These are phyloP conservation scores for Leptopilina myrica DNA, from an alignment of 2,888 invertebrate species.

Conservation along the genomic window DNA sequence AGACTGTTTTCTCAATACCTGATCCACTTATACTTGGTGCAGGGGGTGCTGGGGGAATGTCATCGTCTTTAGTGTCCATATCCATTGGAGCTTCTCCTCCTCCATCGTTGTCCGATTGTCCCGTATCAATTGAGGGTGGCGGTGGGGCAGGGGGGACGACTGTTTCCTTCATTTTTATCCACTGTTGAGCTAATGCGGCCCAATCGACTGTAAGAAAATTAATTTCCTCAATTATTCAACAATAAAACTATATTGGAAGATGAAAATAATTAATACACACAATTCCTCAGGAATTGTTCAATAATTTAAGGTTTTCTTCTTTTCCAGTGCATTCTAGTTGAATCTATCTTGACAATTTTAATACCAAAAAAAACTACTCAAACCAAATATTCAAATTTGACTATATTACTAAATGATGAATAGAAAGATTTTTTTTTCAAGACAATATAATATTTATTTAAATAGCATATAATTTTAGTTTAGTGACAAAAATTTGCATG, in stretches of 20 bases:
- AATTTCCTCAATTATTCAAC: not conserved
- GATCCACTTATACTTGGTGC: slow-evolving; percentile 74
- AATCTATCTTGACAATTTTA: too few species aligned
- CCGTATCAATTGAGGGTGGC: slow-evolving; percentile 77
- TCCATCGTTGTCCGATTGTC: slow-evolving; percentile 78
- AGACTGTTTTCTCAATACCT: slow-evolving; percentile 55
- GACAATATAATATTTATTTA: too few species aligned
- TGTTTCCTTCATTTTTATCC: slow-evolving; percentile 96
- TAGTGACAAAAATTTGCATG: too few species aligned
- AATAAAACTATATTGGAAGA: not conserved
- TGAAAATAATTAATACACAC: not conserved
- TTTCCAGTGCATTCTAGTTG: too few species aligned
- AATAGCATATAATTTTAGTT: too few species aligned
- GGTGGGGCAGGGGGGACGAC: slow-evolving; percentile 81
- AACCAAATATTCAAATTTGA: too few species aligned
- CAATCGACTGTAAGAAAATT: slow-evolving; percentile 85
- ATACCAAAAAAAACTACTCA: too few species aligned
- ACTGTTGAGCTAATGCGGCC: slow-evolving; percentile 97
- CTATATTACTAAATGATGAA: too few species aligned
- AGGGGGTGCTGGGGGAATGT: slow-evolving; percentile 76
- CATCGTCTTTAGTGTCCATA: slow-evolving; percentile 85
- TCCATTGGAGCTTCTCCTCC: slow-evolving; percentile 94
- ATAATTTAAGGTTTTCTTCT: too few species aligned
- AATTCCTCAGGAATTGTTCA: not conserved
- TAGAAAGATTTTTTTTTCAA: too few species aligned